phyloP scores from a whole-genome alignment of 2,797 vertebrate species.

The Typhlichthys eigenmanni region DNA sequence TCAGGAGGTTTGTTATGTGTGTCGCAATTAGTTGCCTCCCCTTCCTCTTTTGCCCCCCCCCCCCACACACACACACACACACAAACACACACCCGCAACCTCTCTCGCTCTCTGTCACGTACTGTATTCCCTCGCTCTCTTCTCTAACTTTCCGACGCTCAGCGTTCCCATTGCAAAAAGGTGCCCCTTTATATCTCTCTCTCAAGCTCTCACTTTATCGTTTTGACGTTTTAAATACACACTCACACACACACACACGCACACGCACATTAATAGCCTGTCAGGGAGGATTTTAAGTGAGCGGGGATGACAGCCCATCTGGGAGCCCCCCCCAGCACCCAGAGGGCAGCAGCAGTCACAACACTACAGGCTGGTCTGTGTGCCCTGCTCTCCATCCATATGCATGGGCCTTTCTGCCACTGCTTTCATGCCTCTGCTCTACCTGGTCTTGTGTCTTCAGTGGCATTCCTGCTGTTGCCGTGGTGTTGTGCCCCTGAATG shows the following conservation, averaged over 20 bases:
- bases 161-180: conserved; percentile 8
- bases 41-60: conserved; percentile 22
- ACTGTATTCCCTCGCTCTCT: conserved; percentile 10
- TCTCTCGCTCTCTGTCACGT: neutral
- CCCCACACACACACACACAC: conserved; percentile 1
- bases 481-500: too few relatives aligned
- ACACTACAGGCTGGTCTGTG: neutral
- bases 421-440: neutral
- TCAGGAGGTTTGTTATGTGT: conserved; percentile 55
- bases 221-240: conserved; percentile 4
- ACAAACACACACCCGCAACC: conserved; percentile 5
- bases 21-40: conserved; percentile 54
- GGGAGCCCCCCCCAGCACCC: conserved; percentile 59
- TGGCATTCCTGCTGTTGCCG: neutral
- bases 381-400: conserved; percentile 23
- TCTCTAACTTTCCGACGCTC: conserved; percentile 3
- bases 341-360: conserved; percentile 45
- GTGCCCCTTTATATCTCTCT: conserved; percentile 32
- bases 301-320: conserved; percentile 53
- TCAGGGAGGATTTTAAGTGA: conserved; percentile 57
- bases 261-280: conserved; percentile 51
- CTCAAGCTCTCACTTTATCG: conserved; percentile 4
- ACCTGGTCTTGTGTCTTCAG: neutral
- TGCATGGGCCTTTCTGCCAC: conserved; percentile 5
- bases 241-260: conserved; percentile 7